A percentile compares a stretch with the other conserved stretches of the same genome.
Conservation (phyloP, 2,113 vertebrate genomes). For the Cromileptes altivelis region DNA sequence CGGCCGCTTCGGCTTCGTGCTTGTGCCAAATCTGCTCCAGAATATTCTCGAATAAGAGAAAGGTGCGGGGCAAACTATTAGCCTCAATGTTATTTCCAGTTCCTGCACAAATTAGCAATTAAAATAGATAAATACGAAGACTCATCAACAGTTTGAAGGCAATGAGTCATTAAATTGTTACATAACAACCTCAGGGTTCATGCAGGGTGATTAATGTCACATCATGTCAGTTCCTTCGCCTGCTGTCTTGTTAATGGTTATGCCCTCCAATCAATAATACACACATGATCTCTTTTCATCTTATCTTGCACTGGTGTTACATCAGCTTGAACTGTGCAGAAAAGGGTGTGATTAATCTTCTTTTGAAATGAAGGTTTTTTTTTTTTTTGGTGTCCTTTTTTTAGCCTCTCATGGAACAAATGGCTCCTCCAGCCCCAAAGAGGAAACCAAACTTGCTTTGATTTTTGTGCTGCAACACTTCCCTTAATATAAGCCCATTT, state of each 20-base stretch:
- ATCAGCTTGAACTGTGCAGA: slow-evolving; percentile 42
- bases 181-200: background rate
- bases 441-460: slow-evolving; percentile 6
- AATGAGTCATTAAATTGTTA: slow-evolving; percentile 31
- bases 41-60: slow-evolving; percentile 30
- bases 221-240: background rate
- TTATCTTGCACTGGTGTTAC: slow-evolving; percentile 52
- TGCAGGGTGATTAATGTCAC: background rate
- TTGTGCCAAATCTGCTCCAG: slow-evolving; percentile 14
- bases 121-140: background rate
- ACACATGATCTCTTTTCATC: background rate
- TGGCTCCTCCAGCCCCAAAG: slow-evolving; percentile 1
- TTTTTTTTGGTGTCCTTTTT: background rate
- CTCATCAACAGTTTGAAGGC: slow-evolving; percentile 11
- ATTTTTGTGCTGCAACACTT: slow-evolving; percentile 33
- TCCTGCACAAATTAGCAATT: background rate
- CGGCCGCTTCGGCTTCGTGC: slow-evolving; percentile 1
- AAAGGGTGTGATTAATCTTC: slow-evolving; percentile 30
- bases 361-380: background rate
- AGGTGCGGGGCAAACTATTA: background rate
- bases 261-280: slow-evolving; percentile 5
- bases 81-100: background rate
- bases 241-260: slow-evolving; percentile 21
- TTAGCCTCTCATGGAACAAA: background rate
- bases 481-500: slow-evolving; percentile 3